Evolutionary conservation across 2,113 vertebrate genomes (phyloP).

Genomic region (Phylloscopus trochilus): DNA sequence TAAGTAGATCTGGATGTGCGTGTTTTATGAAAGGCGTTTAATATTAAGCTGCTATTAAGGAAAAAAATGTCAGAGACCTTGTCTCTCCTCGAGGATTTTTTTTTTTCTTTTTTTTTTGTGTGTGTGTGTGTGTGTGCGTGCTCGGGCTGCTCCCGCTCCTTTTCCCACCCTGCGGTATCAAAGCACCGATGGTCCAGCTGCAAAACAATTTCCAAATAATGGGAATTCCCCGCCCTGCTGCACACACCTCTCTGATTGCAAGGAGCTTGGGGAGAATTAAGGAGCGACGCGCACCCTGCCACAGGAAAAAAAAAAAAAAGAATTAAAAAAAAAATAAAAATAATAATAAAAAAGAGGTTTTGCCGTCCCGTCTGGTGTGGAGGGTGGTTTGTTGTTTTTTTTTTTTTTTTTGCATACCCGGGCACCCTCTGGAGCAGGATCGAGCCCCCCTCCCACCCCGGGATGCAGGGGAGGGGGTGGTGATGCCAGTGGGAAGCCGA

Average conservation of each 20-base stretch:
- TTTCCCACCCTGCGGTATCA: background rate
- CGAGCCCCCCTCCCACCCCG: background rate
- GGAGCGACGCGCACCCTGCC: background rate
- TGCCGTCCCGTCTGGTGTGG: background rate
- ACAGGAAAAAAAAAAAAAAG: background rate
- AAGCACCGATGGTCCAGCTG: background rate
- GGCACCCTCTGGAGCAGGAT: background rate
- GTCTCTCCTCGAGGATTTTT: background rate
- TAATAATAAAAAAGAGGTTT: background rate
- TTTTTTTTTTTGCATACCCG: background rate
- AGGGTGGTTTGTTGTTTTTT: too few relatives aligned
- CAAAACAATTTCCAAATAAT: slow-evolving; percentile 28
- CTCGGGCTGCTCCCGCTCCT: background rate
- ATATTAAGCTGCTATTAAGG: slow-evolving; percentile 64
- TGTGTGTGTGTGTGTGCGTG: background rate
- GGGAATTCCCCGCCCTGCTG: slow-evolving; percentile 13
- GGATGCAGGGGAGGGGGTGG: background rate
- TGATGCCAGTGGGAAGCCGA: background rate
- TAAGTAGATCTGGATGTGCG: slow-evolving; percentile 20
- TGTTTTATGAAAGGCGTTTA: slow-evolving; percentile 66
- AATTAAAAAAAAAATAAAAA: too few relatives aligned
- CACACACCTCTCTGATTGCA: background rate
- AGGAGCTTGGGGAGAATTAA: background rate
- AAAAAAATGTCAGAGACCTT: slow-evolving; percentile 29
- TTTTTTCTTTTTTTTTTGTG: background rate